Base-by-base conservation (phyloP, 2,797 vertebrate species). In the Todus mexicanus region DNA sequence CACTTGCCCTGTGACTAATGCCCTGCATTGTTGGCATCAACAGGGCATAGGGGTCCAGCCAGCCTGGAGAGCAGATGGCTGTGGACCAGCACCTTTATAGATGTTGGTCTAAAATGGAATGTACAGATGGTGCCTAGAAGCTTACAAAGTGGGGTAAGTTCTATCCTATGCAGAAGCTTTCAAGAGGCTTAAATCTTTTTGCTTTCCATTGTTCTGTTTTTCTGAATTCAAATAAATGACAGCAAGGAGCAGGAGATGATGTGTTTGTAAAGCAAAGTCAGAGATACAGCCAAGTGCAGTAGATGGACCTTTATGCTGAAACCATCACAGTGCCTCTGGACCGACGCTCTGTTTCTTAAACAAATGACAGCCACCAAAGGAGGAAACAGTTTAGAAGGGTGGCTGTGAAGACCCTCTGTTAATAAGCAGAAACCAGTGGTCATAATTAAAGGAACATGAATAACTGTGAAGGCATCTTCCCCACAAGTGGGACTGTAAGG, bases 261-360 rank as follows among this genome's bases (percentile, higher is more conserved):
- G n/a, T 12, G 12, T 80, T 94, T 75, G 23, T 80, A 92, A 93
- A 90, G 45, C 60, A 63, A 89, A 92, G 50, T 29, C 60, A 83
- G 85, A 59, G 60, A 53, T 66, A 53, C 57, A 94, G 65, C 56
- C 43, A 92, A 73, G 35, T 77, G 77, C 77, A 82, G 66, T 54
- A 90, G 59, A 93, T 66, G 54, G 37, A 76, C 31, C 42, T 92
- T 59, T 43, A 69, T 6, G 4, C 64, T 85, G 84, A 85, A 95
- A 76, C 66, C 48, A 59, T 33, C 0, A 3, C 74, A 74, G 27
- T 53, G 60, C 60, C 76, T 94, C 76, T 71, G 71, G 83, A 73
- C 43, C 37, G 59, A 23, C 73, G 60, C n/a, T 84, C 90, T 91
- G 23, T 94, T 95, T 89, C 84, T 72, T 83, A 81, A 77, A 92